phyloP scores from a whole-genome alignment of 2,113 vertebrate species.

The Bubo blakistoni region DNA sequence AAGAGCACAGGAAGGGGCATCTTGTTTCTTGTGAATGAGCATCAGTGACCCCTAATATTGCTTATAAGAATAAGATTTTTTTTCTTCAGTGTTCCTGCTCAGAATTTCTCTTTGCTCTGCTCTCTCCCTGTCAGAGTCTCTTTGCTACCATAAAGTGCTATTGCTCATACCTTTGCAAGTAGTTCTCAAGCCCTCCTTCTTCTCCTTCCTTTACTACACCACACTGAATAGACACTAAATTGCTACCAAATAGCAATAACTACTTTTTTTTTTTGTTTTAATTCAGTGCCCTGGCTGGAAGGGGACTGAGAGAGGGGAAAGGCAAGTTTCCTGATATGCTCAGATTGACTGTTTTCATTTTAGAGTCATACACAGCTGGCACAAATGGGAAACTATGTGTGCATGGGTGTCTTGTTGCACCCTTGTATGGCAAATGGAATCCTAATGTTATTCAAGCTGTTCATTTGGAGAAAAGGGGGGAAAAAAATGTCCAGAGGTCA shows the following conservation, averaged over 20 bases:
- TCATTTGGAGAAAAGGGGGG: background rate
- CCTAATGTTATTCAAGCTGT: background rate
- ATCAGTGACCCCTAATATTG: background rate
- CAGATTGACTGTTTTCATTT: background rate
- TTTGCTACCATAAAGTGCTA: background rate
- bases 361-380: background rate
- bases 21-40: background rate
- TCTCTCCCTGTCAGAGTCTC: background rate
- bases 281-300: background rate
- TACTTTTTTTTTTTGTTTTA: background rate
- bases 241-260: background rate
- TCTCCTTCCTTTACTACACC: background rate
- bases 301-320: background rate
- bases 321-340: background rate
- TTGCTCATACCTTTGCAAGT: background rate
- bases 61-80: background rate
- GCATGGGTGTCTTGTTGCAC: slow-evolving; percentile 9
- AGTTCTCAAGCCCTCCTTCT: background rate
- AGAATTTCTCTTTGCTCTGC: background rate
- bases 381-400: background rate
- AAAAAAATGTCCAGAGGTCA: background rate
- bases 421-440: background rate
- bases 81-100: background rate
- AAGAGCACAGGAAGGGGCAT: background rate
- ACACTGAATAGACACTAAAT: background rate